Evolutionary conservation across 2,888 invertebrate species (phyloP).

Genomic region (Pemphredon lugubris): DNA sequence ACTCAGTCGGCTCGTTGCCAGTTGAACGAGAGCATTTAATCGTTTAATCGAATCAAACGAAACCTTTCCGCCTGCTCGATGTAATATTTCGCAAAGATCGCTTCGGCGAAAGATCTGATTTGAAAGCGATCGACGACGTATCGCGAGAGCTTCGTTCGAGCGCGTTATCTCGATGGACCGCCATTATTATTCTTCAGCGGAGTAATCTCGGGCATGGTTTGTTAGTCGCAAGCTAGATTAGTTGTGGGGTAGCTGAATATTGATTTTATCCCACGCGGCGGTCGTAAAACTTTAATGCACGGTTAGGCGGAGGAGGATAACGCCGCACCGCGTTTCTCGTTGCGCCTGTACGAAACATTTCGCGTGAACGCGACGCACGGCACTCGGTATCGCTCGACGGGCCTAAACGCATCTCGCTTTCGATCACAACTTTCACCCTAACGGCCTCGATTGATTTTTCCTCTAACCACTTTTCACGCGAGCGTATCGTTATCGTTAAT

Average conservation of each 20-base stretch:
- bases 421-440: background rate
- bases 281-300: slow-evolving; percentile 37
- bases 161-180: slow-evolving; percentile 20
- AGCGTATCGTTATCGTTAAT: too few species aligned
- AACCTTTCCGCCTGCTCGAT: too few species aligned
- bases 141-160: background rate
- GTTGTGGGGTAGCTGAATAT: slow-evolving; percentile 35
- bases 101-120: too few species aligned
- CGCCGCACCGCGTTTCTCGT: slow-evolving; percentile 9
- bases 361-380: slow-evolving; percentile 1
- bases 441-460: too few species aligned
- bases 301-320: slow-evolving; percentile 10
- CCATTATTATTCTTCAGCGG: slow-evolving; percentile 19
- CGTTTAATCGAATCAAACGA: too few species aligned
- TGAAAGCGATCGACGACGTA: too few species aligned
- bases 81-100: too few species aligned
- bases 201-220: slow-evolving; percentile 43
- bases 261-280: slow-evolving; percentile 33
- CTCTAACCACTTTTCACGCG: too few species aligned
- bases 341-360: slow-evolving; percentile 17
- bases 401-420: slow-evolving; percentile 25
- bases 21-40: too few species aligned
- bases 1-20: too few species aligned
- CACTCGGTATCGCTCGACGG: background rate
- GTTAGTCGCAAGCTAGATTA: slow-evolving; percentile 37